Percentiles rank a stretch among this genome's conserved stretches.
These are phyloP conservation scores for Steinernema khuongi DNA, from an alignment of 1,140 invertebrate genomes.

Conservation along the genomic window DNA sequence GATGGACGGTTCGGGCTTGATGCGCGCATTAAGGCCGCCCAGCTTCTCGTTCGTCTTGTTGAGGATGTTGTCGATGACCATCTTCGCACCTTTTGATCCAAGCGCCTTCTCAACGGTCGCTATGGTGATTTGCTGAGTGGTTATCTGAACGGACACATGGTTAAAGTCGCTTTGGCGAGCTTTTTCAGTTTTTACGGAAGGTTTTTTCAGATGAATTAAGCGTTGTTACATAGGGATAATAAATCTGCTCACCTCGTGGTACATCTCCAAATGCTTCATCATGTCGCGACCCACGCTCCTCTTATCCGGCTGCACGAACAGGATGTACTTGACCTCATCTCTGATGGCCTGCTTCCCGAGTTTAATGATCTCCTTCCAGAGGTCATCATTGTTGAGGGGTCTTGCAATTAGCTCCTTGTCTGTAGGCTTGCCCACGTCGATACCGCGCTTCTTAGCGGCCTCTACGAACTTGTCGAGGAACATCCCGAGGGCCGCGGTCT, in stretches of 20 bases:
- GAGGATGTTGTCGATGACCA: conserved; percentile 27
- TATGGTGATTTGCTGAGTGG: conserved; percentile 28
- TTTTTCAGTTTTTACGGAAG: no score
- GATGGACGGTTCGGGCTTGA: not conserved
- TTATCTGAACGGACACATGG: no score
- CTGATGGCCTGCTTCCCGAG: not conserved
- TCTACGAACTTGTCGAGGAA: conserved; percentile 20
- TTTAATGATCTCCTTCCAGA: not conserved
- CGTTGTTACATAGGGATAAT: no score
- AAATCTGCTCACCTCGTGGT: no score
- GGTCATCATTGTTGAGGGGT: not conserved
- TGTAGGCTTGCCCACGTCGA: not conserved
- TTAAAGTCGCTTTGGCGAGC: no score
- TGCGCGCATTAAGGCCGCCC: conserved; percentile 23
- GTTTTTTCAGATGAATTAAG: no score
- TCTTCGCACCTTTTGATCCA: conserved; percentile 21
- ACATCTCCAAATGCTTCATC: conserved; percentile 24
- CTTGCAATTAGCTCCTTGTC: not conserved
- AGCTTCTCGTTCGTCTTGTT: conserved; percentile 32
- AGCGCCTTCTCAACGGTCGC: conserved; percentile 19
- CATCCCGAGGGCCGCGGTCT: not conserved
- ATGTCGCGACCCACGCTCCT: not conserved
- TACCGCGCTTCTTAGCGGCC: not conserved
- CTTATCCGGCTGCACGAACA: not conserved
- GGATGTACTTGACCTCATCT: not conserved